Base-by-base conservation (phyloP, 2,888 invertebrate genomes). In the Myopa testacea region DNA sequence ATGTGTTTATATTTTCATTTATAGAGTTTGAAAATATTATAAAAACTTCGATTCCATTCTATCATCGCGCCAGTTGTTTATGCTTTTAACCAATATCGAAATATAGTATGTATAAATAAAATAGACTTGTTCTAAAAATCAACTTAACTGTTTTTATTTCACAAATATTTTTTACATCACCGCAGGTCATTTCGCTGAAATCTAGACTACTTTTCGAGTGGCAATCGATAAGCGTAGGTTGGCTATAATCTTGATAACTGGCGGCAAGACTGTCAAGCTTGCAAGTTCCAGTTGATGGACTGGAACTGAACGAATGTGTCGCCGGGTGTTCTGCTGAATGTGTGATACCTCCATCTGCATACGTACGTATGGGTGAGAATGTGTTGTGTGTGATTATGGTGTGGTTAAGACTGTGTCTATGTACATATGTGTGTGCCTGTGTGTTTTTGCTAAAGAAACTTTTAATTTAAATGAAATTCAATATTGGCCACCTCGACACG, bases 401-500 rank as follows among this genome's bases (percentile, higher is more conserved):
- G 37, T 70, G 8, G 26, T 37, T 19, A n/a, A n/a, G 12, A 50
- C 34, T 16, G 26, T 26, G 19, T 7, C 19, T 34, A 45, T 52
- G 26, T 45, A 14, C 38, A 5, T 55, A 37, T 67, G 38, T 52
- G 52, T 70, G 38, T 52, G 52, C 52, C 14, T 65, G 38, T 65
- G 37, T 34, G 14, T 8, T 34, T 37, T 34, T 38, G 65, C 16
- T 3, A 75, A 69, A 60, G 14, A n/a, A 69, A 75, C 75, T 68
- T 10, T 68, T 10, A 58, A 60, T 60, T 60, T 75, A 65, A 75
- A 77, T 76, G 79, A 78, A 78, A 79, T 78, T 70, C 70, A 79
- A 79, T 79, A 77, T 79, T 76, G 60, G 52, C 77, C 76, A 71
- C 70, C 70, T 76, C 78, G 79, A 79, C 78, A 76, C 73, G 79